A percentile compares a stretch with the other conserved stretches of the same genome.
phyloP scores from a whole-genome alignment of 1,140 invertebrate genomes.

The Camponotus vicinus region DNA sequence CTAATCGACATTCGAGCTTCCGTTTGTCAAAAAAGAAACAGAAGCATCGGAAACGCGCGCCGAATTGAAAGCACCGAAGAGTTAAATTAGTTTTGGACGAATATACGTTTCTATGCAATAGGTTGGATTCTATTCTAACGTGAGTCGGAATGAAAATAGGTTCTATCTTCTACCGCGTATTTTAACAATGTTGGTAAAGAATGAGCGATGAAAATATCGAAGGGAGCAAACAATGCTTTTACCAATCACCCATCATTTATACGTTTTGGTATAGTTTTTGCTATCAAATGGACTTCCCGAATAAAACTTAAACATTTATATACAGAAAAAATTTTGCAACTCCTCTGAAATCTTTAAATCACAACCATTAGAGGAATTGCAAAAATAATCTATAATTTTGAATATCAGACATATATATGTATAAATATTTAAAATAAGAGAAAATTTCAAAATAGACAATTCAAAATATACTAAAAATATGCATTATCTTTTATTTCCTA shows the following conservation, averaged over 20 bases:
- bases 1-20: conserved; percentile 44
- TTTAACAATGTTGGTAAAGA: conserved; percentile 46
- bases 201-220: conserved; percentile 27
- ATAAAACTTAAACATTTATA: neutral
- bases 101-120: conserved; percentile 44
- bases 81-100: conserved; percentile 58
- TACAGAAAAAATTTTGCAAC: neutral
- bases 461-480: neutral
- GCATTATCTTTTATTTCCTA: neutral
- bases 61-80: conserved; percentile 49
- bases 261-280: conserved; percentile 28
- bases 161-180: conserved; percentile 49
- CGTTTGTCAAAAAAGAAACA: conserved; percentile 56
- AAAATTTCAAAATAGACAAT: conserved; percentile 4
- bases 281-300: neutral
- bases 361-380: neutral
- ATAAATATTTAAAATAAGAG: neutral
- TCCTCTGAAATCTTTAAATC: neutral
- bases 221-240: conserved; percentile 29
- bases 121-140: conserved; percentile 39
- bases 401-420: neutral
- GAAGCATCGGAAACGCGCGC: conserved; percentile 40
- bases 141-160: conserved; percentile 33
- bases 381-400: conserved; percentile 17
- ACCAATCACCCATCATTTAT: conserved; percentile 31